phyloP scores from a whole-genome alignment of 2,113 vertebrate species.

The Scophthalmus maximus region DNA sequence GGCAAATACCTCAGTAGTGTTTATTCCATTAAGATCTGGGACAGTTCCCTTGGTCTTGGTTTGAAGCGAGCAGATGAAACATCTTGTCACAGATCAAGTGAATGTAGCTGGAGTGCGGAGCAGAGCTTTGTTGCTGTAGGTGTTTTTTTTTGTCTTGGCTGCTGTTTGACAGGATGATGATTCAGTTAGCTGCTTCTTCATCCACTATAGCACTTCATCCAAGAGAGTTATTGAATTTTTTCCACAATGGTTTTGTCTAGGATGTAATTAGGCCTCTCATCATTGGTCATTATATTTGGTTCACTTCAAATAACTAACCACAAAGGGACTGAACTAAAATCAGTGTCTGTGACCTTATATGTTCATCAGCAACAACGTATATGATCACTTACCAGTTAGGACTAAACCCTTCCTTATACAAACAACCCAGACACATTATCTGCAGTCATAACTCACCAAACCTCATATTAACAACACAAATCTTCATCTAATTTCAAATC shows the following conservation, averaged over 20 bases:
- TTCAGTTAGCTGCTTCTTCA: not conserved
- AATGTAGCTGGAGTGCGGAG: constrained; percentile 21
- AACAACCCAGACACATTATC: constrained; percentile 23
- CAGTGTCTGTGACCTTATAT: constrained; percentile 6
- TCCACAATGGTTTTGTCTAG: not conserved
- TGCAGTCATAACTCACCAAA: not conserved
- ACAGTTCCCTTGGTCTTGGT: constrained; percentile 49
- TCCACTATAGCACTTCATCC: constrained; percentile 7
- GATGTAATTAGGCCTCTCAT: not conserved
- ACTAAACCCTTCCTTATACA: constrained; percentile 6
- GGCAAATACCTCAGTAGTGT: constrained; percentile 52
- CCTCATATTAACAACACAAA: not conserved
- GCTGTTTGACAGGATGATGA: constrained; percentile 21
- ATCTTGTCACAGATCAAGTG: constrained; percentile 46
- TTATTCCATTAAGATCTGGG: constrained; percentile 70
- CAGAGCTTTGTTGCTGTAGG: constrained; percentile 14
- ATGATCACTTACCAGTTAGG: constrained; percentile 23
- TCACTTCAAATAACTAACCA: not conserved
- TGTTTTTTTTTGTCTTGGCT: constrained; percentile 1
- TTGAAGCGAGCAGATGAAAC: constrained; percentile 48
- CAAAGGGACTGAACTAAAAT: not conserved
- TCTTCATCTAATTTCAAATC: too few relatives aligned
- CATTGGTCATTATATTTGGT: not conserved
- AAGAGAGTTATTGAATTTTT: not conserved
- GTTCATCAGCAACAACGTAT: constrained; percentile 7